Evolutionary conservation across 2,113 vertebrate genomes (phyloP).

Genomic region (Centropus unirufus): DNA sequence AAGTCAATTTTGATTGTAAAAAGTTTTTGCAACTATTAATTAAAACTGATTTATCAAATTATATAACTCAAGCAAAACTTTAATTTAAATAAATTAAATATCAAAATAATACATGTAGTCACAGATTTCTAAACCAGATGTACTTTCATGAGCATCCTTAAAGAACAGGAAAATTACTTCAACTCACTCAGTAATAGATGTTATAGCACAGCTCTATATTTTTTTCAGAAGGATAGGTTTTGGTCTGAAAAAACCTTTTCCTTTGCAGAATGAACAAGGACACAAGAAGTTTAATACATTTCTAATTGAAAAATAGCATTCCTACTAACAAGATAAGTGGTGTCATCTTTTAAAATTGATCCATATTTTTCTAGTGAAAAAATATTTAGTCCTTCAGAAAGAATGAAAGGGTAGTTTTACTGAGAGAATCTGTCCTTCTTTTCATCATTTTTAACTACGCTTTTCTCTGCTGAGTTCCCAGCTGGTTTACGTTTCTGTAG

Average conservation of each 20-base stretch:
- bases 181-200: neutral
- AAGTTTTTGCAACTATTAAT: neutral
- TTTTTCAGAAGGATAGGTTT: slow-evolving; percentile 10
- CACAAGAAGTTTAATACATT: neutral
- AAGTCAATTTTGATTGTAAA: neutral
- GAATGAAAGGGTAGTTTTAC: neutral
- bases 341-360: slow-evolving; percentile 5
- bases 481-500: neutral
- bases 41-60: neutral
- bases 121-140: neutral
- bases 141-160: neutral
- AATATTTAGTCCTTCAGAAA: neutral
- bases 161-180: neutral
- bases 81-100: neutral
- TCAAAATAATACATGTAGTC: neutral
- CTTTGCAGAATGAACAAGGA: slow-evolving; percentile 15
- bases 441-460: neutral
- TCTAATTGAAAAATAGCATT: slow-evolving; percentile 14
- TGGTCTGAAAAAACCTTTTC: neutral
- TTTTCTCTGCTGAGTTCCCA: neutral
- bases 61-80: neutral
- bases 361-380: neutral
- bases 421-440: neutral
- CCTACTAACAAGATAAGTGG: neutral
- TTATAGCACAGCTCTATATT: neutral